Conservation (phyloP, 2,113 vertebrate genomes). For the Megalops atlanticus region DNA sequence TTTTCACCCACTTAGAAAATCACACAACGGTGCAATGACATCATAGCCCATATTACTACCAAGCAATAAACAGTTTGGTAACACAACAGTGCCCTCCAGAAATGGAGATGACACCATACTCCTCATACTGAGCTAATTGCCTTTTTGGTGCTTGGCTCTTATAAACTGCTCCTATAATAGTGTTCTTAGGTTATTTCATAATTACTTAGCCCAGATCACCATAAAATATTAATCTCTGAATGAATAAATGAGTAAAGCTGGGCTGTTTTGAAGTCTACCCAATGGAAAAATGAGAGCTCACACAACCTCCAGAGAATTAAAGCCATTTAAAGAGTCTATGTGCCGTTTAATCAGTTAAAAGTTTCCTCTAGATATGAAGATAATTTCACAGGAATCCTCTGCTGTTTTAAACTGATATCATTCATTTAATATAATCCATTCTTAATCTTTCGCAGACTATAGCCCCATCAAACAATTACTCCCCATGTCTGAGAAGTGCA, state of each 20-base stretch:
- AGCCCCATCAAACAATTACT: neutral
- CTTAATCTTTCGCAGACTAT: neutral
- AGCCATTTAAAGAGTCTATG: neutral
- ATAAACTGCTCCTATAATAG: neutral
- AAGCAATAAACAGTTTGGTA: too few species aligned
- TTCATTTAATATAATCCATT: neutral
- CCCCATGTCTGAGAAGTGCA: neutral
- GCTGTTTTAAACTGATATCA: neutral
- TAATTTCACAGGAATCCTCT: neutral
- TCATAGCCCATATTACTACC: too few species aligned
- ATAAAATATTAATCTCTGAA: neutral
- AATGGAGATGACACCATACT: too few species aligned
- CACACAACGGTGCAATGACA: neutral
- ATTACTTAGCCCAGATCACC: neutral
- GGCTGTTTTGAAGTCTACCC: neutral
- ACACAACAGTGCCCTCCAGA: too few species aligned
- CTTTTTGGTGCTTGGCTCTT: too few species aligned
- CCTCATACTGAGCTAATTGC: too few species aligned
- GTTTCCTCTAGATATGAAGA: neutral
- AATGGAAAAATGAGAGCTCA: neutral
- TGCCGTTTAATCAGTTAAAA: neutral
- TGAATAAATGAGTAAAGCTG: neutral
- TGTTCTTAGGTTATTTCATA: neutral
- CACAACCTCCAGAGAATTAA: neutral
- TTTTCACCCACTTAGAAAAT: neutral